Percentiles rank a stretch among this genome's conserved stretches.
These are phyloP conservation scores for Cylas formicarius DNA, from an alignment of 1,140 invertebrate genomes.

Conservation along the genomic window DNA sequence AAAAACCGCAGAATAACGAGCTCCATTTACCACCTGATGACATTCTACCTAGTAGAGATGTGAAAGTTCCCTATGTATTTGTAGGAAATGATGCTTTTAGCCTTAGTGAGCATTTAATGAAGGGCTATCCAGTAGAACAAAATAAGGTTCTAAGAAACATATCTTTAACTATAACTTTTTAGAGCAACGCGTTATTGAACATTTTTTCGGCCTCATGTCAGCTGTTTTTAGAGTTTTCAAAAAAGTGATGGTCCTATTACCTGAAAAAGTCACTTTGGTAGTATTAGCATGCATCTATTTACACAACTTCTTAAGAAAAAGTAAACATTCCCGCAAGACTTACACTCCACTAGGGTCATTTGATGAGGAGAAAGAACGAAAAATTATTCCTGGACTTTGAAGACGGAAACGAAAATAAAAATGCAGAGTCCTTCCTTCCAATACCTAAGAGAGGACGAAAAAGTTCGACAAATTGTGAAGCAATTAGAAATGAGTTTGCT, in stretches of 20 bases:
- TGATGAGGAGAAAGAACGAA: background rate
- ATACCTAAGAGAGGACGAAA: too few species aligned
- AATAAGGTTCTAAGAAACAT: conserved; percentile 32
- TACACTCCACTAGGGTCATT: conserved; percentile 4
- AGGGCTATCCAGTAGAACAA: conserved; percentile 4
- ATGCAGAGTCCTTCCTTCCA: too few species aligned
- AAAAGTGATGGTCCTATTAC: conserved; percentile 35
- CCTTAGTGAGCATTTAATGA: conserved; percentile 16
- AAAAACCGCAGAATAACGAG: conserved; percentile 10
- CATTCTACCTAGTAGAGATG: too few species aligned
- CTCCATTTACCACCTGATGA: conserved; percentile 21
- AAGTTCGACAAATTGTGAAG: background rate
- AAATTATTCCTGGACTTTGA: conserved; percentile 8
- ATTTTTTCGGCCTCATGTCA: conserved; percentile 43
- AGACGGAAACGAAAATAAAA: too few species aligned
- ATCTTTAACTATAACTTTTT: conserved; percentile 37
- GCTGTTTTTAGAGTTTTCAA: conserved; percentile 40
- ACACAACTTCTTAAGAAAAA: conserved; percentile 34
- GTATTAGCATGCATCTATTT: conserved; percentile 27
- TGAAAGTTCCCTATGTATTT: too few species aligned
- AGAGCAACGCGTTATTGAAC: conserved; percentile 40
- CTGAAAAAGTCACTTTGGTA: conserved; percentile 30
- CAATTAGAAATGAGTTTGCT: background rate
- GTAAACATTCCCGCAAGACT: background rate
- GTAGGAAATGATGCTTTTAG: conserved; percentile 35